These are phyloP conservation scores for Otolemur crassicaudatus DNA, from an alignment of 2,797 vertebrate species.

Conservation along the genomic window DNA sequence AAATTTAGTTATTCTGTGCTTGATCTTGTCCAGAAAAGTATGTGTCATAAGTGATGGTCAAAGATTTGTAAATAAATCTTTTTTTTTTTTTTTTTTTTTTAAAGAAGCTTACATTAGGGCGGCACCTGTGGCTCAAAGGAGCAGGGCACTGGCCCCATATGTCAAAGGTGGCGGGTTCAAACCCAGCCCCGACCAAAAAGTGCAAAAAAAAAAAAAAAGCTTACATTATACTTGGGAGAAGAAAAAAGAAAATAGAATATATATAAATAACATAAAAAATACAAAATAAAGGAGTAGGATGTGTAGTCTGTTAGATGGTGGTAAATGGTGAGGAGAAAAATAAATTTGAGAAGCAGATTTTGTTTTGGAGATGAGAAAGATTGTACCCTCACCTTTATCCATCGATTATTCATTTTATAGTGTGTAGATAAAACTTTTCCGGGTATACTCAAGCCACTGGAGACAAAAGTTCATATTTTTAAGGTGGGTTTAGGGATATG, in stretches of 20 bases:
- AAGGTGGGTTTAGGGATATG: neutral
- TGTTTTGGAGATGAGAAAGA: neutral
- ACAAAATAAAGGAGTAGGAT: neutral
- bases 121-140: no score
- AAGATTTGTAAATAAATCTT: neutral
- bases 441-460: neutral
- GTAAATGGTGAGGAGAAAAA: neutral
- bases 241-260: neutral
- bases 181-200: no score
- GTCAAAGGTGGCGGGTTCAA: no score
- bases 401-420: neutral
- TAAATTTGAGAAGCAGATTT: neutral
- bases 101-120: neutral
- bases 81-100: neutral
- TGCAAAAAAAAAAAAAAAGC: no score
- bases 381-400: neutral
- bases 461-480: neutral
- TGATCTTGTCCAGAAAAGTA: neutral
- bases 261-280: neutral
- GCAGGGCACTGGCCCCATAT: no score
- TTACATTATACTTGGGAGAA: neutral
- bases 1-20: neutral
- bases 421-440: neutral
- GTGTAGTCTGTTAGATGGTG: neutral
- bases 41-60: neutral